Base-by-base conservation (phyloP, 2,888 invertebrate species). In the Dicroscelio sp. region DNA sequence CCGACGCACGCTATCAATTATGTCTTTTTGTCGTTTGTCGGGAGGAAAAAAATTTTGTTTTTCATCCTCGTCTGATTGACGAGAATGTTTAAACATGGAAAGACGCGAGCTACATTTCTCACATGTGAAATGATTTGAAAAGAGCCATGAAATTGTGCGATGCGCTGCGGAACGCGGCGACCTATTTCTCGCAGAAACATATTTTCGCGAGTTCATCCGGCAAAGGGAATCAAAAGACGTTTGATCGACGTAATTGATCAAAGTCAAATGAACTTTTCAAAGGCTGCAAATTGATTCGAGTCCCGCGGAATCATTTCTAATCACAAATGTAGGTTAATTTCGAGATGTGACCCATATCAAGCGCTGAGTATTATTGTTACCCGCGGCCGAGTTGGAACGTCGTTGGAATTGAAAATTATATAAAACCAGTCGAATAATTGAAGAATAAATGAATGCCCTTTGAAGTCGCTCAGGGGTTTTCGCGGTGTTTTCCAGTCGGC, bases 181-280 rank as follows among this genome's bases (percentile, higher is more conserved):
- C 85, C 89, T 58, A 80, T 85, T 80, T 89, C 35, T 30, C 30
- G 52, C 48, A 55, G 80, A 75, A 80, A 75, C 79, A 85, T 82
- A 82, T 89, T 84, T 88, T 75, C 38, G 31, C 90, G 80, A 90
- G 75, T 83, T 76, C 55, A 78, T 86, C 58, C 55, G 80, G 33
- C 73, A 83, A 83, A 84, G 65, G 65, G 75, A 88, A 69, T 84
- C 75, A 82, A 84, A 87, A 87, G 87, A 87, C 86, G 82, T 90
- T 90, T 84, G 87, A 87, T 86, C 86, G 76, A 76, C 76, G 79
- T 80, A 84, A 84, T 90, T 87, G 79, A 84, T 90, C 87, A 87
- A 90, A 83, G 90, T 84, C 67, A 84, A 87, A 79, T 43, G 84
- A 80, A 90, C 43, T 60, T 83, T 83, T 84, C 84, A 86, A 90